phyloP scores from a whole-genome alignment of 53 echinoderm and acorn worm species.

The Actinopyga echinites region DNA sequence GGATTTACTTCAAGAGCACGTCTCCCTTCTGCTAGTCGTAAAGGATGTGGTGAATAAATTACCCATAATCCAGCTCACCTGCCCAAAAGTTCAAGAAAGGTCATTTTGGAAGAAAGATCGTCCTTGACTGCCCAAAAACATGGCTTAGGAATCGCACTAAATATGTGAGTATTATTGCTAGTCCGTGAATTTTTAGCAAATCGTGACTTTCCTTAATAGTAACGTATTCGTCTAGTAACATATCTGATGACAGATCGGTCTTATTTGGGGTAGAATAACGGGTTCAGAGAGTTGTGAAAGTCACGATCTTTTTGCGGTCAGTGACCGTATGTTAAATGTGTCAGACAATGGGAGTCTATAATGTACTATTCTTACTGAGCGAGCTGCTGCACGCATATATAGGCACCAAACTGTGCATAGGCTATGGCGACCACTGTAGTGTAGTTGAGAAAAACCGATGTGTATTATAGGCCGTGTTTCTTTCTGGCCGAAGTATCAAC shows the following conservation, averaged over 20 bases:
- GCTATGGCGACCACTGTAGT: too few species aligned
- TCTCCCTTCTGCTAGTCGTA: too few species aligned
- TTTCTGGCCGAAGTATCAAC: background rate
- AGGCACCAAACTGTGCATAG: constrained; percentile 36
- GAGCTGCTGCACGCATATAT: background rate
- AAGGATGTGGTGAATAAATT: constrained; percentile 47
- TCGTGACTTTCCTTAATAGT: too few species aligned
- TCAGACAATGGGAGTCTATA: constrained; percentile 43
- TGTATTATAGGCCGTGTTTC: too few species aligned
- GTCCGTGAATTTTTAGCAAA: too few species aligned
- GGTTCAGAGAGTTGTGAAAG: constrained; percentile 30
- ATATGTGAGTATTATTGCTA: too few species aligned
- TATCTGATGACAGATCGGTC: background rate
- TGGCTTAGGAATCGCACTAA: constrained; percentile 25
- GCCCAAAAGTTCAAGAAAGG: constrained; percentile 47
- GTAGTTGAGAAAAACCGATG: too few species aligned
- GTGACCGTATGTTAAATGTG: constrained; percentile 53
- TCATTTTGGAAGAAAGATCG: constrained; percentile 43
- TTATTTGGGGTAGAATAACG: constrained; percentile 16
- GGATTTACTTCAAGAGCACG: too few species aligned
- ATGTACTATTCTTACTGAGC: constrained; percentile 1
- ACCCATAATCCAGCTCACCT: constrained; percentile 34
- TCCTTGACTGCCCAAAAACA: constrained; percentile 44
- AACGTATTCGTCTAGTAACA: too few species aligned
- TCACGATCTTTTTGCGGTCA: constrained; percentile 51